Evolutionary conservation across 2,888 invertebrate species (phyloP).

Genomic region (Aleiodes alternator): DNA sequence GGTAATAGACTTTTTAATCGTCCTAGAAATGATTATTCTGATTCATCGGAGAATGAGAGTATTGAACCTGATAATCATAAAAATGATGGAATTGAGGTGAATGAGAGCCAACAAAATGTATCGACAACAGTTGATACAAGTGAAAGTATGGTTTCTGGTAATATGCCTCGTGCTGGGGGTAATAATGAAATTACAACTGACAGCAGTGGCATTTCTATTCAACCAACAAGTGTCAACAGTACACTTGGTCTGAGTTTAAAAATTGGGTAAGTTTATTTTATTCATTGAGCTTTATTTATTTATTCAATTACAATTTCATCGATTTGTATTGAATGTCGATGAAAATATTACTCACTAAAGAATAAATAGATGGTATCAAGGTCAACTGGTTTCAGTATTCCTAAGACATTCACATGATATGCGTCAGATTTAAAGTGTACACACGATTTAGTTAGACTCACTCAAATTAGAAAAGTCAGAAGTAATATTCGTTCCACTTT

Average conservation of each 20-base stretch:
- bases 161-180: conserved; percentile 29
- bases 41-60: conserved; percentile 59
- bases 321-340: neutral
- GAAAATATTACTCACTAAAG: no score
- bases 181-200: conserved; percentile 48
- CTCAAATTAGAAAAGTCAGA: no score
- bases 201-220: conserved; percentile 66
- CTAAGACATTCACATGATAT: no score
- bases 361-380: no score
- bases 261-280: conserved; percentile 42
- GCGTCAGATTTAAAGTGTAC: no score
- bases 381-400: no score
- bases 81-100: conserved; percentile 19
- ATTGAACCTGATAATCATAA: conserved; percentile 41
- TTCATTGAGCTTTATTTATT: neutral
- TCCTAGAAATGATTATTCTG: conserved; percentile 59
- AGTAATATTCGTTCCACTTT: no score
- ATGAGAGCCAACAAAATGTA: conserved; percentile 49
- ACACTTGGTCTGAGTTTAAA: conserved; percentile 43
- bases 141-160: conserved; percentile 42
- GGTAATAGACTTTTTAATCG: conserved; percentile 60
- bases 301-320: neutral
- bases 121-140: conserved; percentile 21
- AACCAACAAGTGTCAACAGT: conserved; percentile 60
- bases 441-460: no score